phyloP scores from a whole-genome alignment of 2,797 vertebrate genomes.

The Yasuhikotakia modesta region DNA sequence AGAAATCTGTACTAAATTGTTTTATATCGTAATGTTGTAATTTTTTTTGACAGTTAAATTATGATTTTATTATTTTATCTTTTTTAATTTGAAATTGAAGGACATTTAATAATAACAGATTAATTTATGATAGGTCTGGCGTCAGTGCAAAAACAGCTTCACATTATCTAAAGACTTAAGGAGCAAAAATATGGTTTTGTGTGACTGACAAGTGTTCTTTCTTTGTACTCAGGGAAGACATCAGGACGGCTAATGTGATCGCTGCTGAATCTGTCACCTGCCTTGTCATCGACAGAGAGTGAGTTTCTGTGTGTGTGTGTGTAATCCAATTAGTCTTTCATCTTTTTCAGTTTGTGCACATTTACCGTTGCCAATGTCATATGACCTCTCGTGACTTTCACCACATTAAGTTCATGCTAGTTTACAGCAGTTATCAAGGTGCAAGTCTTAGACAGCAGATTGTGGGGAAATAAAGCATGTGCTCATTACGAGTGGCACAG shows the following conservation, averaged over 20 bases:
- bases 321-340: conserved; percentile 28
- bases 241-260: conserved; percentile 93
- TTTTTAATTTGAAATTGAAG: no score
- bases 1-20: no score
- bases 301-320: conserved; percentile 69
- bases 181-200: no score
- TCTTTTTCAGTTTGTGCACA: conserved; percentile 26
- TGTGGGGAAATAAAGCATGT: conserved; percentile 17
- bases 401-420: not conserved
- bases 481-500: conserved; percentile 26
- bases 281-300: conserved; percentile 97
- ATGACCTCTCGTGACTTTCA: conserved; percentile 27
- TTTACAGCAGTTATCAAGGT: not conserved
- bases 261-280: conserved; percentile 89
- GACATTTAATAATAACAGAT: no score
- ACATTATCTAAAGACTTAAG: no score
- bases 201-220: conserved; percentile 47
- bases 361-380: conserved; percentile 1
- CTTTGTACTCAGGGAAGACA: conserved; percentile 84
- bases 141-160: no score
- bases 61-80: no score
- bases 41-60: no score
- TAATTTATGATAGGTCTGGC: no score
- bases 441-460: not conserved
- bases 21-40: no score